Percentiles rank a stretch among this genome's conserved stretches.
phyloP scores from a whole-genome alignment of 2,888 invertebrate genomes.

The Formica aserva region DNA sequence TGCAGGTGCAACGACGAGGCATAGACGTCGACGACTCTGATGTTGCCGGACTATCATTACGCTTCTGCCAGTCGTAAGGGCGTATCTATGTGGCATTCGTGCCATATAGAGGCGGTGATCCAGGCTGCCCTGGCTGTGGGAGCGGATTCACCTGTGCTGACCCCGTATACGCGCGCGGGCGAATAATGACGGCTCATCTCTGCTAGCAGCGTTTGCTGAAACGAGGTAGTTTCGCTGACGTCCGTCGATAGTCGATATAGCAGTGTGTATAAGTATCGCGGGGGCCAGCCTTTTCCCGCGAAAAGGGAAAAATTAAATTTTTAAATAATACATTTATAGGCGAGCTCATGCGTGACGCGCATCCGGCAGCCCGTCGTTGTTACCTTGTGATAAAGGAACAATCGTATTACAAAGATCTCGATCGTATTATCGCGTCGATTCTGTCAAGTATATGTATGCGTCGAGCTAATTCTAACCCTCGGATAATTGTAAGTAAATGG shows the following conservation, averaged over 20 bases:
- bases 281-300: no score
- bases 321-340: slow-evolving; percentile 4
- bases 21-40: slow-evolving; percentile 55
- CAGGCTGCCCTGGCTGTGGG: slow-evolving; percentile 72
- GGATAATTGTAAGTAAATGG: neutral
- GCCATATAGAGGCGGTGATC: slow-evolving; percentile 71
- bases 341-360: neutral
- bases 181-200: slow-evolving; percentile 69
- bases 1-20: slow-evolving; percentile 31
- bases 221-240: slow-evolving; percentile 22
- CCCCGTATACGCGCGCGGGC: slow-evolving; percentile 62
- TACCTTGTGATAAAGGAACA: neutral
- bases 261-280: neutral
- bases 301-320: neutral
- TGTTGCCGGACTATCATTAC: slow-evolving; percentile 67
- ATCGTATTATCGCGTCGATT: slow-evolving; percentile 6
- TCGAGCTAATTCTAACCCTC: neutral
- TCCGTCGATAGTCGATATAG: neutral
- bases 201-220: slow-evolving; percentile 38
- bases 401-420: neutral
- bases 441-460: neutral
- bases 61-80: slow-evolving; percentile 45
- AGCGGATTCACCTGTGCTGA: slow-evolving; percentile 76
- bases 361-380: neutral
- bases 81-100: slow-evolving; percentile 62